Conservation (phyloP, 1,140 invertebrate genomes). For the Hypothenemus hampei region DNA sequence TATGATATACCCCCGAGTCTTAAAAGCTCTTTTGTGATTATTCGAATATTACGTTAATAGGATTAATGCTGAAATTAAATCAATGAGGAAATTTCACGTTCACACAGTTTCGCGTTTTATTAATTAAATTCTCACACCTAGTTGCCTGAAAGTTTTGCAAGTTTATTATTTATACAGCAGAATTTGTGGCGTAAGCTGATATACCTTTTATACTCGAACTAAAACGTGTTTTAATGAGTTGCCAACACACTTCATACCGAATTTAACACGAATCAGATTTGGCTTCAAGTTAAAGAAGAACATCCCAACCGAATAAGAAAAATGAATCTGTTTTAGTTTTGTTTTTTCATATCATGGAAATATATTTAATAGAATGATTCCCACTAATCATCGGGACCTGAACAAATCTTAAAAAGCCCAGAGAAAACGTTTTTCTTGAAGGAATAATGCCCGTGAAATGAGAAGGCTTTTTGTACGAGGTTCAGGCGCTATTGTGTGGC, state of each 20-base stretch:
- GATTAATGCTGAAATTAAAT: no score
- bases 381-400: conserved; percentile 12
- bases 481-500: conserved; percentile 1
- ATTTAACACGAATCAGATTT: conserved; percentile 8
- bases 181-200: not conserved
- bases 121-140: conserved; percentile 5
- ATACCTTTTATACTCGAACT: conserved; percentile 1
- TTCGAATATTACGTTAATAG: no score
- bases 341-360: no score
- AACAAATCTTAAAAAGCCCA: conserved; percentile 11
- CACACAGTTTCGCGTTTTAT: no score
- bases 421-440: conserved; percentile 7
- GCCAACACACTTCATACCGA: conserved; percentile 5
- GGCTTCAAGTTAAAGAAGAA: not conserved
- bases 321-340: not conserved
- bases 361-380: conserved; percentile 4
- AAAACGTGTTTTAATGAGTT: conserved; percentile 10
- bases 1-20: no score
- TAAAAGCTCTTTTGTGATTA: no score
- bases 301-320: conserved; percentile 1
- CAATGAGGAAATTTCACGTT: no score
- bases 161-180: not conserved
- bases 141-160: not conserved
- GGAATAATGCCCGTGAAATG: conserved; percentile 9
- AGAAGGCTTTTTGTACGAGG: conserved; percentile 1